A percentile compares a stretch with the other conserved stretches of the same genome.
phyloP scores from a whole-genome alignment of 2,888 invertebrate species.

The Tanypteryx hageni region DNA sequence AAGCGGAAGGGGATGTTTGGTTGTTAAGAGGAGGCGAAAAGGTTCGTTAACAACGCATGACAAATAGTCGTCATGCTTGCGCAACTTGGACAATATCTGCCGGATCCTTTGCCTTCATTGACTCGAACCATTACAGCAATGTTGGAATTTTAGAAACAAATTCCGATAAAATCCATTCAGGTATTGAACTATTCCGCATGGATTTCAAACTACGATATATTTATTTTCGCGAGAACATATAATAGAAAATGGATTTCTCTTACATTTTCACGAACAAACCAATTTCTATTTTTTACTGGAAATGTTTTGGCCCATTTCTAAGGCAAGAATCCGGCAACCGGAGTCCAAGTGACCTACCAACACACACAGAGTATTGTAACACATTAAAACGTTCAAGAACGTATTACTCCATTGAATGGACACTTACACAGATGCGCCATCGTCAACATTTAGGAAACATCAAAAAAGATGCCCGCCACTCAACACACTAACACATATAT shows the following conservation, averaged over 20 bases:
- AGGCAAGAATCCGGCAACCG: neutral
- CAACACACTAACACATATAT: constrained; percentile 42
- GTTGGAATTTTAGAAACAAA: no score
- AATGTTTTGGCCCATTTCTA: no score
- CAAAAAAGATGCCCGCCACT: constrained; percentile 43
- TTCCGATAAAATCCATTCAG: neutral
- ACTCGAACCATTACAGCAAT: no score
- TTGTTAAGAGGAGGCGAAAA: neutral
- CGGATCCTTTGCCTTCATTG: neutral
- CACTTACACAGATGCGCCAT: constrained; percentile 43
- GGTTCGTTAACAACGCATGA: constrained; percentile 49
- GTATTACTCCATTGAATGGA: constrained; percentile 18
- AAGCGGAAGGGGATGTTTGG: neutral
- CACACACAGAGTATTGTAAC: constrained; percentile 3
- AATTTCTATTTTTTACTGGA: no score
- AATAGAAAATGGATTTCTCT: neutral
- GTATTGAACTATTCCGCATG: neutral
- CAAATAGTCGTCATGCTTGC: neutral
- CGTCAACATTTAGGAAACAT: constrained; percentile 44
- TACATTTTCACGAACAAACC: neutral
- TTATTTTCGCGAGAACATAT: neutral
- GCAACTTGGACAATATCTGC: neutral
- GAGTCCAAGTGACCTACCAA: neutral
- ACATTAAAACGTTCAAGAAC: constrained; percentile 45
- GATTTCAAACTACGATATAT: neutral